Percentiles rank a stretch among this genome's conserved stretches.
phyloP scores from a whole-genome alignment of 2,888 invertebrate genomes.

The Tachina lurida region DNA sequence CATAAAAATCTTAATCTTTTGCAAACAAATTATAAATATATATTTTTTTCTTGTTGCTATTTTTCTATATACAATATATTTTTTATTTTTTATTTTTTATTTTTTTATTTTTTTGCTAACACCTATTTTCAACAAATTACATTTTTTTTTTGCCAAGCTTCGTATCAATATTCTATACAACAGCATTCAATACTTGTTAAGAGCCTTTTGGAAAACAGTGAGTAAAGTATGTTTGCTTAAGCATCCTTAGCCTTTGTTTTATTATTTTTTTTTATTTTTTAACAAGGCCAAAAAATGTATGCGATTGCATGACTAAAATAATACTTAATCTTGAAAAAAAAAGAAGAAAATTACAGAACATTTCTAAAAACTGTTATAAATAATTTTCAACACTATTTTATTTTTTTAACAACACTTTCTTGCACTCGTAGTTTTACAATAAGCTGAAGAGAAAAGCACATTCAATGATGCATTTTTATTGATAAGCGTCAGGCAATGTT shows the following conservation, averaged over 20 bases:
- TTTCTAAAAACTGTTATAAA: conserved; percentile 68
- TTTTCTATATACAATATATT: conserved; percentile 2
- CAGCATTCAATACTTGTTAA: conserved; percentile 56
- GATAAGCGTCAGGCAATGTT: conserved; percentile 79
- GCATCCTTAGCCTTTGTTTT: conserved; percentile 19
- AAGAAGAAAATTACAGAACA: conserved; percentile 49
- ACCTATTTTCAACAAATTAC: conserved; percentile 68
- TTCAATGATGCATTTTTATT: conserved; percentile 75
- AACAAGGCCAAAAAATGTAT: conserved; percentile 55
- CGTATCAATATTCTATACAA: conserved; percentile 41
- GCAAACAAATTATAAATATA: conserved; percentile 57
- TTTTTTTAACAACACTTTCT: conserved; percentile 16
- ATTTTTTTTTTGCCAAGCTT: conserved; percentile 49
- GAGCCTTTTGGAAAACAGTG: conserved; percentile 23
- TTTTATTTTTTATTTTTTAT: no score
- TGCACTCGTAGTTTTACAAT: background rate
- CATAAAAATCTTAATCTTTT: conserved; percentile 54
- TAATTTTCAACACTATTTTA: conserved; percentile 58
- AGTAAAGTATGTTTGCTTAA: conserved; percentile 43
- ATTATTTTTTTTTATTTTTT: conserved; percentile 6
- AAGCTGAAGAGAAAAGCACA: conserved; percentile 8
- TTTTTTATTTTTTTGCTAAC: conserved; percentile 45
- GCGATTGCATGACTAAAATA: conserved; percentile 69
- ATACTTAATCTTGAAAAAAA: conserved; percentile 63
- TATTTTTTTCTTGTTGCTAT: conserved; percentile 23